Evolutionary conservation across 2,888 invertebrate species (phyloP).

Genomic region (Agrotis clavis): DNA sequence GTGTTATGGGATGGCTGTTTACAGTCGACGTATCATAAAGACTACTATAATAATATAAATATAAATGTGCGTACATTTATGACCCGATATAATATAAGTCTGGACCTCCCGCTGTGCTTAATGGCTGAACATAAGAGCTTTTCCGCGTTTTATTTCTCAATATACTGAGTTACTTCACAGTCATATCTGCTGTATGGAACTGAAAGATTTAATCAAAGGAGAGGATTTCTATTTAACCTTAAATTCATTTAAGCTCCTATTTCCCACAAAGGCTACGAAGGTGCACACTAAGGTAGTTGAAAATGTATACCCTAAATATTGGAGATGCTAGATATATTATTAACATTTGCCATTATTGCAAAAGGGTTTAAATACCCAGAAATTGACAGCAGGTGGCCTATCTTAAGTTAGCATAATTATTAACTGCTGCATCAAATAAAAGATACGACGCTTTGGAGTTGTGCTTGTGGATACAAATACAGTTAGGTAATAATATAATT

Average conservation of each 20-base stretch:
- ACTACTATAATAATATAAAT: conserved; percentile 50
- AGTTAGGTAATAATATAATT: neutral
- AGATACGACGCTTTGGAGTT: neutral
- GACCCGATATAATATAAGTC: conserved; percentile 39
- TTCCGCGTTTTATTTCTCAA: conserved; percentile 20
- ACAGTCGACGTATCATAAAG: conserved; percentile 50
- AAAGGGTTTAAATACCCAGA: neutral
- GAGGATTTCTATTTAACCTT: neutral
- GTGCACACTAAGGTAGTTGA: neutral
- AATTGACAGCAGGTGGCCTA: neutral
- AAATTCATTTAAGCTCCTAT: neutral
- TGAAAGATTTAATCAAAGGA: neutral
- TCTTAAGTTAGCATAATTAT: too few relatives aligned
- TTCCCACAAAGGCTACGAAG: neutral
- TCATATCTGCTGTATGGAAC: neutral
- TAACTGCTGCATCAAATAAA: neutral
- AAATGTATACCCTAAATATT: too few relatives aligned
- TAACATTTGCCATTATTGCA: neutral
- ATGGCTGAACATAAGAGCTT: conserved; percentile 3
- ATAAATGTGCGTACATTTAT: conserved; percentile 52
- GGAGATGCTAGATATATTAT: too few relatives aligned
- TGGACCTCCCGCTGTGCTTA: conserved; percentile 55
- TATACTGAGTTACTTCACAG: neutral
- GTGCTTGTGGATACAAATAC: neutral
- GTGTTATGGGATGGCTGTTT: conserved; percentile 43